Evolutionary conservation across 1,140 invertebrate species (phyloP).

Genomic region (Cardiocondyla obscurior): DNA sequence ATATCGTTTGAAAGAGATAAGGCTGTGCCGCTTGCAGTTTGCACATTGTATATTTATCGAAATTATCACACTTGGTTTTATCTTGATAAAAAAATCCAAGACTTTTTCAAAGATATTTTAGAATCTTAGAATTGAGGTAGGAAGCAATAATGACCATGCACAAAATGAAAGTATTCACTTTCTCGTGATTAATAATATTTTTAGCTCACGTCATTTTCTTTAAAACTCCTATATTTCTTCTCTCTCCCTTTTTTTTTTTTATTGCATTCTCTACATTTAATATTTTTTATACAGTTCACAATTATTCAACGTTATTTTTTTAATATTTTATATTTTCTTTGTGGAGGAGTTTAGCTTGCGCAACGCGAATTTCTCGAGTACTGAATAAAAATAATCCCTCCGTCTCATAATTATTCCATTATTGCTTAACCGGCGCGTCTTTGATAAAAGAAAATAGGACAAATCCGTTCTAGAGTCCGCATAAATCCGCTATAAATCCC

Average conservation of each 20-base stretch:
- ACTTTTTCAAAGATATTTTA: not conserved
- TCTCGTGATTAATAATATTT: not conserved
- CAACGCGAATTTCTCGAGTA: not conserved
- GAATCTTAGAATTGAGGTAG: too few species aligned
- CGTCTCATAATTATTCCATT: constrained; percentile 13
- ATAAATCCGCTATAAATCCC: constrained; percentile 39
- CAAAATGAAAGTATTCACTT: not conserved
- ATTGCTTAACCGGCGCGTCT: not conserved
- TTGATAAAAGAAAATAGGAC: constrained; percentile 21
- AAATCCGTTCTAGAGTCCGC: constrained; percentile 14
- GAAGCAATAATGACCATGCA: not conserved
- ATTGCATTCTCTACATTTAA: not conserved
- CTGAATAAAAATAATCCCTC: constrained; percentile 11
- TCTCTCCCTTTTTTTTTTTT: not conserved
- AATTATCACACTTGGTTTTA: not conserved
- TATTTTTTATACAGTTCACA: not conserved
- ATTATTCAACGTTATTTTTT: not conserved
- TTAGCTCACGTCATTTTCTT: not conserved
- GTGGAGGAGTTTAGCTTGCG: not conserved
- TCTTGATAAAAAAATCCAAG: not conserved
- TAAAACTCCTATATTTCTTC: not conserved
- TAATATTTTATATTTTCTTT: not conserved
- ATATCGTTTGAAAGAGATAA: not conserved
- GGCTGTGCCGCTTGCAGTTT: not conserved
- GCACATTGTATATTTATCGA: not conserved